Percentiles rank a stretch among this genome's conserved stretches.
Conservation (phyloP, 2,113 vertebrate genomes). For the Esox niger region DNA sequence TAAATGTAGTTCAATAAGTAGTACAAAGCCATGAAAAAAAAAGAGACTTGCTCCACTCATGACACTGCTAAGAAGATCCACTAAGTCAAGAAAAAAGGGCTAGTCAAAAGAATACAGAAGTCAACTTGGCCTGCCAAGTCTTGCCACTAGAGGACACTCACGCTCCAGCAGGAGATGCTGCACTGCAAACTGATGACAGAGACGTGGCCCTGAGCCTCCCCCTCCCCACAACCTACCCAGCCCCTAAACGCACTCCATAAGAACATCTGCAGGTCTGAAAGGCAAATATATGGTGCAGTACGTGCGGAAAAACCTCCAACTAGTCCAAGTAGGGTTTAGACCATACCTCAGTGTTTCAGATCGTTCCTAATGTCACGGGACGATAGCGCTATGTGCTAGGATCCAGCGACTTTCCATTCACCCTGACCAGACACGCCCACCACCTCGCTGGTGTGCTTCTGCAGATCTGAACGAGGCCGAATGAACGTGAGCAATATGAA, state of each 20-base stretch:
- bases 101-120: conserved; percentile 37
- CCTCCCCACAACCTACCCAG: no score
- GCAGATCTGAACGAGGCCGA: background rate
- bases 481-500: background rate
- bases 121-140: conserved; percentile 88
- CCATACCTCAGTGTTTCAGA: no score
- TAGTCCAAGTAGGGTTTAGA: no score
- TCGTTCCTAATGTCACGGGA: no score
- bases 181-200: conserved; percentile 65
- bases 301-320: no score
- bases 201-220: conserved; percentile 1
- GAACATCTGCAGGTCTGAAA: no score
- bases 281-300: no score
- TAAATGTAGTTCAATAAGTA: conserved; percentile 62
- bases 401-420: no score
- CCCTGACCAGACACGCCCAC: no score
- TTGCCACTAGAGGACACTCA: conserved; percentile 69
- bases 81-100: conserved; percentile 39
- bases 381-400: no score
- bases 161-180: conserved; percentile 51
- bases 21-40: conserved; percentile 72
- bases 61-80: conserved; percentile 58
- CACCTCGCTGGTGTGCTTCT: background rate
- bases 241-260: no score
- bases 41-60: conserved; percentile 66